These are phyloP conservation scores for Pseudomyrmex pallidus DNA, from an alignment of 1,140 invertebrate genomes.

Conservation along the genomic window DNA sequence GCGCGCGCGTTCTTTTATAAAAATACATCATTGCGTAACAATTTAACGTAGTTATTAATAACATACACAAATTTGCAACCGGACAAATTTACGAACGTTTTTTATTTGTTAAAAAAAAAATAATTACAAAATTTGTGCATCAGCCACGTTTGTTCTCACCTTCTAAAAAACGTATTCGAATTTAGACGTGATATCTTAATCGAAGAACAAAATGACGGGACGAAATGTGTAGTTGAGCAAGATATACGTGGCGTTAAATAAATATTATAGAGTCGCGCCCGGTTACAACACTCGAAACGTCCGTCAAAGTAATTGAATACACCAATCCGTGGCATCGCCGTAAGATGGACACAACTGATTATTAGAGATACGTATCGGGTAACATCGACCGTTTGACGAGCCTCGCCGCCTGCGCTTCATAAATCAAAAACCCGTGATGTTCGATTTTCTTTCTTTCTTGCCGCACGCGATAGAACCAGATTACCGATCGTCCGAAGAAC, in stretches of 20 bases:
- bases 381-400: conserved; percentile 47
- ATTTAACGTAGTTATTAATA: too few species aligned
- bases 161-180: background rate
- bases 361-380: conserved; percentile 52
- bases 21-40: too few species aligned
- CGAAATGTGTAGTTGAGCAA: conserved; percentile 35
- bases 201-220: conserved; percentile 10
- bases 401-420: conserved; percentile 16
- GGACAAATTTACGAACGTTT: too few species aligned
- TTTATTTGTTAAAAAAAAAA: too few species aligned
- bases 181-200: background rate
- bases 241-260: background rate
- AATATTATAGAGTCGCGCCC: conserved; percentile 52
- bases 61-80: too few species aligned
- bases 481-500: conserved; percentile 20
- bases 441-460: conserved; percentile 14
- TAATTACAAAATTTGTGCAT: too few species aligned
- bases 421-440: conserved; percentile 48
- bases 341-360: conserved; percentile 55
- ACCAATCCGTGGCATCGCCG: conserved; percentile 27
- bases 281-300: conserved; percentile 38
- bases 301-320: conserved; percentile 53
- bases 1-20: too few species aligned
- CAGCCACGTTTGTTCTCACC: too few species aligned
- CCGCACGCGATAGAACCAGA: conserved; percentile 34